Evolutionary conservation across 2,113 vertebrate genomes (phyloP).

Genomic region (Ictidomys tridecemlineatus): DNA sequence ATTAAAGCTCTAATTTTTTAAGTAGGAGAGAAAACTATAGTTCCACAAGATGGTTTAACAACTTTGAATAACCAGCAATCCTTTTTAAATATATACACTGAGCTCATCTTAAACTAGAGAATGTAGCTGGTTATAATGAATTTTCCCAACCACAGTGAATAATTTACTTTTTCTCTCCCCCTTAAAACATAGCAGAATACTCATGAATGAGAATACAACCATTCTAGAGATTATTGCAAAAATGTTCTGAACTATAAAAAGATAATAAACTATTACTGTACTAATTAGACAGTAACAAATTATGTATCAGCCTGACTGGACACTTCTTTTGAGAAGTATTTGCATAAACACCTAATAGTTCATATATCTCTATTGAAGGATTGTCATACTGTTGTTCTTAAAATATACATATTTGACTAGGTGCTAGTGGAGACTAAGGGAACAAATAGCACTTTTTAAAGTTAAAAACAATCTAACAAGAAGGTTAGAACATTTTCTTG

Average conservation of each 20-base stretch:
- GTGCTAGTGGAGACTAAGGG: background rate
- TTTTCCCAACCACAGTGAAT: background rate
- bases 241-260: background rate
- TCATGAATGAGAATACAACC: background rate
- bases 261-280: background rate
- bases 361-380: constrained; percentile 8
- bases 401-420: constrained; percentile 21
- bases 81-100: background rate
- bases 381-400: background rate
- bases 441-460: constrained; percentile 32
- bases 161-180: background rate
- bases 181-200: constrained; percentile 1
- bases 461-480: constrained; percentile 52
- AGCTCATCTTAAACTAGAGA: background rate
- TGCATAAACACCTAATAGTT: background rate
- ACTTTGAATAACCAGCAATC: background rate
- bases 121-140: background rate
- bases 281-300: constrained; percentile 28
- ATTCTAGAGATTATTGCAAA: background rate
- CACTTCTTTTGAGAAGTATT: background rate
- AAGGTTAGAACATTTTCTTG: constrained; percentile 28
- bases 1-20: background rate
- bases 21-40: background rate
- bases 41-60: background rate
- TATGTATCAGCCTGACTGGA: background rate